phyloP scores from a whole-genome alignment of 2,113 vertebrate species.

The Catharus bicknelli region DNA sequence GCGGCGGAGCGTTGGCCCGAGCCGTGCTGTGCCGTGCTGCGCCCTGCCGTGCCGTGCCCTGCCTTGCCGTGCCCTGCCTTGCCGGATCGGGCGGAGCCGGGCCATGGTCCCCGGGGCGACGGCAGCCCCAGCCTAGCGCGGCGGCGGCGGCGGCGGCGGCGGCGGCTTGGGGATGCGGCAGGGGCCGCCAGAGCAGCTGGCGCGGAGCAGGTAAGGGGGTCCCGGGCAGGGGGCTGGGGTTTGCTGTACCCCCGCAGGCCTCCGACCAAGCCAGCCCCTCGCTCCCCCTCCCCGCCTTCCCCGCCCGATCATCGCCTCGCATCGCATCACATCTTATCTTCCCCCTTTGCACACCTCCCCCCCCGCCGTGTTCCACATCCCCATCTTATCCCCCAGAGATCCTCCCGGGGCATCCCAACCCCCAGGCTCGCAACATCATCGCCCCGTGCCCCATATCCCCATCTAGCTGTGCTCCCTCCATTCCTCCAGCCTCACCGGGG shows the following conservation, averaged over 20 bases:
- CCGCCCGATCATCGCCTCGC: background rate
- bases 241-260: background rate
- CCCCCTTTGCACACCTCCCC: background rate
- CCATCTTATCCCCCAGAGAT: background rate
- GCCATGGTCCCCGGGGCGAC: background rate
- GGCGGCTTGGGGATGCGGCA: background rate
- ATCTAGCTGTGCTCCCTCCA: background rate
- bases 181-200: background rate
- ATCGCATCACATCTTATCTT: background rate
- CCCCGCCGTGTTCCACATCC: background rate
- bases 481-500: background rate
- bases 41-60: background rate
- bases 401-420: background rate
- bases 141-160: background rate
- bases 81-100: background rate
- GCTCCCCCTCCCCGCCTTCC: too few species aligned
- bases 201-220: background rate
- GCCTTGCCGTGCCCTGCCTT: background rate
- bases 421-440: background rate
- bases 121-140: background rate
- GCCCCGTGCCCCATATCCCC: background rate
- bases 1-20: background rate
- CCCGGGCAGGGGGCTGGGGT: background rate
- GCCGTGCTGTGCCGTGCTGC: background rate
- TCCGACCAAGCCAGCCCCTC: background rate